These are phyloP conservation scores for Fistularia tabacaria DNA, from an alignment of 2,797 vertebrate genomes.

Conservation along the genomic window DNA sequence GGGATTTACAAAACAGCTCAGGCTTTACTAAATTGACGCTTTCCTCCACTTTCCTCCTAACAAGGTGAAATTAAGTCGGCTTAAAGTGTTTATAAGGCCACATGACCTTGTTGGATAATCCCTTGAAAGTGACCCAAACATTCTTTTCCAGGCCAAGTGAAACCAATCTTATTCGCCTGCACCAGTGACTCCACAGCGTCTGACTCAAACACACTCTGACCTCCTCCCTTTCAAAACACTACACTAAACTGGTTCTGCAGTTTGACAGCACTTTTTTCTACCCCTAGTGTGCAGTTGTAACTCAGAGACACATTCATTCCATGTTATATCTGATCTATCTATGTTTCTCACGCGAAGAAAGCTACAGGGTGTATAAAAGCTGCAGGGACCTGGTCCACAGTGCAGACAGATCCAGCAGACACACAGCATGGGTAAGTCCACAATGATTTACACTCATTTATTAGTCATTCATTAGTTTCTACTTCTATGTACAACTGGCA, in stretches of 20 bases:
- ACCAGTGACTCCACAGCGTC: slow-evolving; percentile 12
- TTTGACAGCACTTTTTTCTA: slow-evolving; percentile 12
- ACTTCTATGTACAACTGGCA: too few species aligned
- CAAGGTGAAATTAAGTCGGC: slow-evolving; percentile 43
- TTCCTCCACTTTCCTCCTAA: slow-evolving; percentile 20
- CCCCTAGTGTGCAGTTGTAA: neutral
- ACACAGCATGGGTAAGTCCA: slow-evolving; percentile 36
- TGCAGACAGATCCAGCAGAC: slow-evolving; percentile 7
- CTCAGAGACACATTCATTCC: slow-evolving; percentile 2
- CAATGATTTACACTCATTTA: neutral
- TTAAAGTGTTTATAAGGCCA: slow-evolving; percentile 34
- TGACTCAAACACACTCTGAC: slow-evolving; percentile 4
- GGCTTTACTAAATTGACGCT: slow-evolving; percentile 12
- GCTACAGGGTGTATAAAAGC: slow-evolving; percentile 29
- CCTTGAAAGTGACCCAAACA: slow-evolving; percentile 53
- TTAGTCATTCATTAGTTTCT: too few species aligned
- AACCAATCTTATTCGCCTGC: slow-evolving; percentile 32
- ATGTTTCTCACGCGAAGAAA: slow-evolving; percentile 45
- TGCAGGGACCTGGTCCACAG: neutral
- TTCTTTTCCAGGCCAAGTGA: slow-evolving; percentile 54
- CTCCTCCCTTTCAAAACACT: slow-evolving; percentile 22
- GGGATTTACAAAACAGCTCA: slow-evolving; percentile 5
- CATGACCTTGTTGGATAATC: slow-evolving; percentile 46
- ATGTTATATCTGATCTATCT: slow-evolving; percentile 19
- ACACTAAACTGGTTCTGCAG: slow-evolving; percentile 29